phyloP scores from a whole-genome alignment of 2,797 vertebrate species.

The Buceros bicornis region DNA sequence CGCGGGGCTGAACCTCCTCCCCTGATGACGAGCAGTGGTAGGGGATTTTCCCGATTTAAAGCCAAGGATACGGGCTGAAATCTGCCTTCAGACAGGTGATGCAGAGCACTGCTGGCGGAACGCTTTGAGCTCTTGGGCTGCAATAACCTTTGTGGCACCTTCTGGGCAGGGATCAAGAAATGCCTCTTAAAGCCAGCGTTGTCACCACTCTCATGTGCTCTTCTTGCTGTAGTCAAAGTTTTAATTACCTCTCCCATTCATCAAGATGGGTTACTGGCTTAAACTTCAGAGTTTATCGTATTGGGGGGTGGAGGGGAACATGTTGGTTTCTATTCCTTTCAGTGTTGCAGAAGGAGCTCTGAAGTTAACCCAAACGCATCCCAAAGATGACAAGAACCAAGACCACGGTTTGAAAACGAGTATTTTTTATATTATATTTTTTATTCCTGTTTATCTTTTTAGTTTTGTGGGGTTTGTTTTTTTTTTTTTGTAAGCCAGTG shows the following conservation, averaged over 20 bases:
- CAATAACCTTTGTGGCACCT: background rate
- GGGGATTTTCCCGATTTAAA: background rate
- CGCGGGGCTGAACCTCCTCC: background rate
- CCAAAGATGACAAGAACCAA: background rate
- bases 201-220: background rate
- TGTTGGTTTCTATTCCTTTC: background rate
- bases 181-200: background rate
- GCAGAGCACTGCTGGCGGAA: background rate
- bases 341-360: background rate
- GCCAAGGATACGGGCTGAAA: background rate
- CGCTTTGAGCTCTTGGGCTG: background rate
- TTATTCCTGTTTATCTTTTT: no score
- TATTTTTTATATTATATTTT: no score
- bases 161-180: background rate
- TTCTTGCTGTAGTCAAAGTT: background rate
- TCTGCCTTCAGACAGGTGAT: background rate
- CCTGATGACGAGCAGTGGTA: background rate
- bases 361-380: background rate
- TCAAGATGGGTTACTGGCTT: background rate
- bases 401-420: background rate
- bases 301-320: background rate
- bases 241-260: background rate
- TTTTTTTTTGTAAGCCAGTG: background rate
- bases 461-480: background rate
- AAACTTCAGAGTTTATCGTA: background rate